These are phyloP conservation scores for Cyclura pinguis DNA, from an alignment of 2,797 vertebrate genomes.

Conservation along the genomic window DNA sequence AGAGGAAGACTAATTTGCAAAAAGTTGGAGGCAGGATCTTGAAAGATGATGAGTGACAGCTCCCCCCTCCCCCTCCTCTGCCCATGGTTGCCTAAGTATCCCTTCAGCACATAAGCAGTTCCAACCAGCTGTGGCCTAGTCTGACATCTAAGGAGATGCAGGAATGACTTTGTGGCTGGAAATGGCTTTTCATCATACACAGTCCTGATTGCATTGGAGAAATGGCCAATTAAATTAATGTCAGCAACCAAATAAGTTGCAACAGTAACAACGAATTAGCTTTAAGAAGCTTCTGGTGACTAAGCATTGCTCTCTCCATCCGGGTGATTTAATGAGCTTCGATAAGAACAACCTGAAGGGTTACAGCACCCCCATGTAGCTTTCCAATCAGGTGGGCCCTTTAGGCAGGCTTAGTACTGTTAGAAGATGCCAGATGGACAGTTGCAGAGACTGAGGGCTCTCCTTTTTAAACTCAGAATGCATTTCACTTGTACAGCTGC, in stretches of 20 bases:
- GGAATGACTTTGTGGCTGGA: not conserved
- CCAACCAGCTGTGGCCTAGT: not conserved
- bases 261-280: not conserved
- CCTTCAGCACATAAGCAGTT: conserved; percentile 1
- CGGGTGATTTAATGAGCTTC: conserved; percentile 26
- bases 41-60: not conserved
- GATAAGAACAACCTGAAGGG: conserved; percentile 9
- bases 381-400: conserved; percentile 3
- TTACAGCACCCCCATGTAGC: conserved; percentile 11
- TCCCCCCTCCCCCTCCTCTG: not conserved
- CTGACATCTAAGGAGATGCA: not conserved
- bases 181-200: conserved; percentile 1
- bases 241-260: conserved; percentile 8
- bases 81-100: not conserved
- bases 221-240: conserved; percentile 16
- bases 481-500: not conserved
- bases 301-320: not conserved
- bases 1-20: not conserved
- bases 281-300: conserved; percentile 8
- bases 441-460: not conserved
- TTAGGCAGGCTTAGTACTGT: not conserved
- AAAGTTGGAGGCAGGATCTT: not conserved
- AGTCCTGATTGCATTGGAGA: not conserved
- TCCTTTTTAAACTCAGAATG: conserved; percentile 9
- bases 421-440: conserved; percentile 8